Base-by-base conservation (phyloP, 2,888 invertebrate genomes). In the Philereme vetulata region DNA sequence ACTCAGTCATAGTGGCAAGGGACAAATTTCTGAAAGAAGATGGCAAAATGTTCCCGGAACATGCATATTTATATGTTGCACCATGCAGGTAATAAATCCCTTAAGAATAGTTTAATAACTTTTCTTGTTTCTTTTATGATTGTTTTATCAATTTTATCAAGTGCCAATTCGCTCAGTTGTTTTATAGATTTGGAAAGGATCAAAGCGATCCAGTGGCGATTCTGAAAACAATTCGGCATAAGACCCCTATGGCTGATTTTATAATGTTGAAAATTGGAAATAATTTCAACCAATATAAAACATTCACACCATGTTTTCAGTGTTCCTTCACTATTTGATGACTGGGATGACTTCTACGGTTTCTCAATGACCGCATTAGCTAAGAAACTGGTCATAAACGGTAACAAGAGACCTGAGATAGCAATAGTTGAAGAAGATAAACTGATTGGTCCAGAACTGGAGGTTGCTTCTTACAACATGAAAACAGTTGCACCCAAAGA, bases 1-100 rank as follows among this genome's bases (percentile, higher is more conserved):
- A 98, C 81, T 97, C 98, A 0, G 96, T 99, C 4, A 86, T 98
- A 8, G 88, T 88, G 72, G 98, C 98, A 0, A 93, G 97, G 71
- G 96, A 98, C 77, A 94, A 94, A 65, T 97, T 96, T 83, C 88
- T 98, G 0, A 95, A 95, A 75, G 90, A 93, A 32, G 93, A 91
- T 67, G 97, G 97, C 0, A 79, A 93, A 4, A 93, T 97, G 85
- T 97, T 97, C 80, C 97, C 97, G 1, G 94, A 95, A 71, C 92
- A 93, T 70, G 94, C 95, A 36, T 84, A 86, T 9, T 88, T 94
- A 47, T 93, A 90, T 80, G 85, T 94, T 47, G 93, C 94, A 65
- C 96, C 96, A 70, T 94, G 94, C 78, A 92, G 96, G 80, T 96
- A 92, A 87, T 94, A 4, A 67, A 21, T 21, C 21, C 21, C 21